Percentiles rank a stretch among this genome's conserved stretches.
Conservation (phyloP, 2,113 vertebrate species). For the Sigmodon hispidus region DNA sequence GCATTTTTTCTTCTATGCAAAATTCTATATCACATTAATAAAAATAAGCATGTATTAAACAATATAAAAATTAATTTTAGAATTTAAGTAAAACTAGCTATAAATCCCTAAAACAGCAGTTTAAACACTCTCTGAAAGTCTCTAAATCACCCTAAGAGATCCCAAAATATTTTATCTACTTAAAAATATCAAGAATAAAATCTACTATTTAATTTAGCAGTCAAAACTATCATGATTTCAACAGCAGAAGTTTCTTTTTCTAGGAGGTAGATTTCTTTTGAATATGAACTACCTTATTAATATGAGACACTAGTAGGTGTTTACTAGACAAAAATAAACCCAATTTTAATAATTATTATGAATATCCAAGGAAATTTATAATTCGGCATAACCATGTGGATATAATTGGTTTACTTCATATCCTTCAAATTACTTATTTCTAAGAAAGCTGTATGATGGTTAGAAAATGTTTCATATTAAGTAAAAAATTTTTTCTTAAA, state of each 20-base stretch:
- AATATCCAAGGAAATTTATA: neutral
- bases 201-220: neutral
- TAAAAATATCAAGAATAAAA: constrained; percentile 18
- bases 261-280: neutral
- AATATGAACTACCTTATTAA: neutral
- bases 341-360: neutral
- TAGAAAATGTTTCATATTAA: neutral
- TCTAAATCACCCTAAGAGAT: neutral
- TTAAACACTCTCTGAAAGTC: neutral
- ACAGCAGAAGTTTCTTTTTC: neutral
- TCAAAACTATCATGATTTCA: constrained; percentile 3
- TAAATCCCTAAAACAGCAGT: neutral
- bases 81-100: constrained; percentile 5
- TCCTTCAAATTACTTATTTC: neutral
- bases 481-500: neutral
- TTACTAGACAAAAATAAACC: neutral
- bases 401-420: neutral
- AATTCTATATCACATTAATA: neutral
- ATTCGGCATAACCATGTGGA: neutral
- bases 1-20: neutral
- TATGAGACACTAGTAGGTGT: neutral
- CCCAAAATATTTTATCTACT: neutral
- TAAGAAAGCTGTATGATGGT: neutral
- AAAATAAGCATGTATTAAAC: neutral
- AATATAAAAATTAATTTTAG: neutral